These are phyloP conservation scores for Somateria mollissima DNA, from an alignment of 2,797 vertebrate genomes.

Conservation along the genomic window DNA sequence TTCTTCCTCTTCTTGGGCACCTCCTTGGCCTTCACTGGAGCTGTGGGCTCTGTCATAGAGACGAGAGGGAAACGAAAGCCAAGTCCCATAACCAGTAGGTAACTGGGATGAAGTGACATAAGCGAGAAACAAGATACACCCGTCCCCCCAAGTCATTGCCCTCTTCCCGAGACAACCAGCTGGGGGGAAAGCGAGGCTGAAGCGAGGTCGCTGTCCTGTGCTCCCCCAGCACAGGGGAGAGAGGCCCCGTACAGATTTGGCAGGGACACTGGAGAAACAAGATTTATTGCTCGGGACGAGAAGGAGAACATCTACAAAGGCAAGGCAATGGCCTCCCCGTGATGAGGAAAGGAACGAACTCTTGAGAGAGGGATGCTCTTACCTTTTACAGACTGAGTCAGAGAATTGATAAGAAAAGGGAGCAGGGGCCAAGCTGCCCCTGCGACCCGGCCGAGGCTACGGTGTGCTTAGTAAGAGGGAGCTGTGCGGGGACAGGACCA, in stretches of 20 bases:
- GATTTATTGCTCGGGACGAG: background rate
- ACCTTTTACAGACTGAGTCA: conserved; percentile 18
- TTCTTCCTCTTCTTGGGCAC: conserved; percentile 79
- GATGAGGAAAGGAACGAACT: background rate
- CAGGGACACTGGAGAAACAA: conserved; percentile 24
- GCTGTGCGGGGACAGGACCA: conserved; percentile 6
- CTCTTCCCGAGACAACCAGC: conserved; percentile 37
- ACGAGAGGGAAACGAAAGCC: conserved; percentile 47
- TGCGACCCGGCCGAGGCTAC: conserved; percentile 2
- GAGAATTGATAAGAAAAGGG: background rate
- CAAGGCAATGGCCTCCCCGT: conserved; percentile 37
- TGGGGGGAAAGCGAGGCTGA: background rate
- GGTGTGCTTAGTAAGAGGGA: background rate
- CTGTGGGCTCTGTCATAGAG: conserved; percentile 73
- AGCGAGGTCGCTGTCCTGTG: background rate
- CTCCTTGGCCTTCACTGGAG: conserved; percentile 77
- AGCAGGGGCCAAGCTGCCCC: background rate
- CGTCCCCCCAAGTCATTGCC: conserved; percentile 23
- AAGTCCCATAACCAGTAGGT: conserved; percentile 61
- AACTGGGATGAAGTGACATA: conserved; percentile 61
- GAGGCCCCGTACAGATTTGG: conserved; percentile 15
- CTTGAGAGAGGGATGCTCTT: conserved; percentile 25
- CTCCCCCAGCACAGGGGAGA: conserved; percentile 22
- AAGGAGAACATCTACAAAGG: background rate
- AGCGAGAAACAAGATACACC: conserved; percentile 40